Evolutionary conservation across 2,888 invertebrate species (phyloP).

Genomic region (Cinara cedri): DNA sequence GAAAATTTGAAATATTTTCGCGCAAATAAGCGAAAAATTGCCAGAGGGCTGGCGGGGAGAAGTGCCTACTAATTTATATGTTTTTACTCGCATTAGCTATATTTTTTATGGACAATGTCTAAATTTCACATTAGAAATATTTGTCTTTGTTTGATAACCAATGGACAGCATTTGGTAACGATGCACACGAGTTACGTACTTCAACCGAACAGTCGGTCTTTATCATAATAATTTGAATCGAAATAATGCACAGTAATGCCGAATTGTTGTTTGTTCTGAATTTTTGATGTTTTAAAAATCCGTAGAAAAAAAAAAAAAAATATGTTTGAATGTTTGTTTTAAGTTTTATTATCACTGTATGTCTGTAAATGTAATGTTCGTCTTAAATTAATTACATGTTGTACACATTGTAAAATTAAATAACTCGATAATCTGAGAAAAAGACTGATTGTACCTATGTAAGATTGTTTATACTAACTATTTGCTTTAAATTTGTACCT

Average conservation of each 20-base stretch:
- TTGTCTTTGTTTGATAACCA: not conserved
- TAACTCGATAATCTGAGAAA: not conserved
- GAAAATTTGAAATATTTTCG: no score
- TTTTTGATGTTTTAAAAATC: conserved; percentile 14
- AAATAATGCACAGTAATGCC: not conserved
- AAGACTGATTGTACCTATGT: conserved; percentile 12
- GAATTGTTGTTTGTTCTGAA: no score
- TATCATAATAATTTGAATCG: no score
- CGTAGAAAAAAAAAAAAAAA: not conserved
- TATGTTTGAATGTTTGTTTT: not conserved
- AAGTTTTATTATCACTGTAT: not conserved
- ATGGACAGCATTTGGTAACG: conserved; percentile 31
- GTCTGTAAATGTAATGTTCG: conserved; percentile 14
- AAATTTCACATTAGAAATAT: no score
- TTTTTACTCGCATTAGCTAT: no score
- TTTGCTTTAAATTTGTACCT: not conserved
- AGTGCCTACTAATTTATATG: no score
- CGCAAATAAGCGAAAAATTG: no score
- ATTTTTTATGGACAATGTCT: no score
- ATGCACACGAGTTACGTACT: not conserved
- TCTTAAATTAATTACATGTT: not conserved
- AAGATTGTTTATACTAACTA: not conserved
- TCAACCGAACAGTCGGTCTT: conserved; percentile 5
- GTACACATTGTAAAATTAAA: not conserved
- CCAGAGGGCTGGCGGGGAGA: no score